Evolutionary conservation across 2,888 invertebrate species (phyloP).

Genomic region (Andrena haemorrhoa): DNA sequence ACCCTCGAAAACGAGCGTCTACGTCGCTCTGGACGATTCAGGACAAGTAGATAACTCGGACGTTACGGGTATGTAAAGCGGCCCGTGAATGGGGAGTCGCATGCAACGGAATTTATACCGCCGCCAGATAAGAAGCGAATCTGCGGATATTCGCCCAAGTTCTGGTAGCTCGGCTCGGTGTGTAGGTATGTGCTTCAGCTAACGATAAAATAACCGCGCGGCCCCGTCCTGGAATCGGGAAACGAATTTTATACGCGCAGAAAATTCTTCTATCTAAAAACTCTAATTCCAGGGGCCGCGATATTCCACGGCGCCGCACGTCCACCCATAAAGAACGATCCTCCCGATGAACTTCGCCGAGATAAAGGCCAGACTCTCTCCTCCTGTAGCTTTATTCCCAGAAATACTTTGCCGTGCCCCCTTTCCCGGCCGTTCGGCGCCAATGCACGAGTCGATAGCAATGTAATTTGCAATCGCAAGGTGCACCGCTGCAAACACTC

Average conservation of each 20-base stretch:
- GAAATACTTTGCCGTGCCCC: background rate
- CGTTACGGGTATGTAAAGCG: slow-evolving; percentile 57
- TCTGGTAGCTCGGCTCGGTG: background rate
- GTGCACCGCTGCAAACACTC: background rate
- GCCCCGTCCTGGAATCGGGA: slow-evolving; percentile 22
- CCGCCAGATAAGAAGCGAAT: slow-evolving; percentile 57
- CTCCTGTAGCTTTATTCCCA: slow-evolving; percentile 8
- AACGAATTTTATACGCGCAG: slow-evolving; percentile 52
- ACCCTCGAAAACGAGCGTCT: slow-evolving; percentile 68
- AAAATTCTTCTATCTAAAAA: slow-evolving; percentile 56
- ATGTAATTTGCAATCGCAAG: slow-evolving; percentile 40
- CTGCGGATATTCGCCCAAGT: slow-evolving; percentile 51
- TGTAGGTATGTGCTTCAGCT: slow-evolving; percentile 1
- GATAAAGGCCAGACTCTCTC: slow-evolving; percentile 39
- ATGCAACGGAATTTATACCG: slow-evolving; percentile 60
- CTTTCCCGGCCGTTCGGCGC: slow-evolving; percentile 10
- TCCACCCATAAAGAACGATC: slow-evolving; percentile 25
- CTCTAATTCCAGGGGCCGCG: slow-evolving; percentile 36
- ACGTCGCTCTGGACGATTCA: slow-evolving; percentile 57
- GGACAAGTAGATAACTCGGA: slow-evolving; percentile 59
- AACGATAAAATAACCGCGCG: slow-evolving; percentile 55
- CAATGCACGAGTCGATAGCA: slow-evolving; percentile 8
- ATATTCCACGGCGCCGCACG: slow-evolving; percentile 30
- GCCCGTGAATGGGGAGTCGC: slow-evolving; percentile 51
- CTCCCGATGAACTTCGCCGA: slow-evolving; percentile 34